Conservation (phyloP, 2,113 vertebrate genomes). For the Xyliphius kryptos region DNA sequence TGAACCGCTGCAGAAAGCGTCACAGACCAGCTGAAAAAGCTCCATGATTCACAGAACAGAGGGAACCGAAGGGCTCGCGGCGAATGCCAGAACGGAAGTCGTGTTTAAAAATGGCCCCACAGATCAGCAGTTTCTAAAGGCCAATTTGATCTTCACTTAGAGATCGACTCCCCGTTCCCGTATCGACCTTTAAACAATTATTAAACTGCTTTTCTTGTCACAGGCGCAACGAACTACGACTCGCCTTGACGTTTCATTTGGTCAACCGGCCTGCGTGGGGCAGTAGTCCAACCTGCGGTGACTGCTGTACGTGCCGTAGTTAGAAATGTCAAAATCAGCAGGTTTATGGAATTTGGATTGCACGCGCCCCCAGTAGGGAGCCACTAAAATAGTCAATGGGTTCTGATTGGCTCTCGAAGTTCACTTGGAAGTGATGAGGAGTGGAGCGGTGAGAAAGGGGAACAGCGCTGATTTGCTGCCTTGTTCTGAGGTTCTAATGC, state of each 20-base stretch:
- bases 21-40: no score
- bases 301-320: background rate
- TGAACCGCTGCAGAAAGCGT: no score
- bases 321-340: background rate
- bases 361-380: no score
- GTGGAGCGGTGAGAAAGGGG: no score
- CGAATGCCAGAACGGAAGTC: background rate
- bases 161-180: background rate
- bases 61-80: background rate
- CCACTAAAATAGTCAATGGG: no score
- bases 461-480: no score
- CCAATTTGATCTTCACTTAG: slow-evolving; percentile 16
- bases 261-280: background rate
- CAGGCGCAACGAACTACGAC: background rate
- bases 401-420: no score
- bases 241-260: background rate
- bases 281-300: background rate
- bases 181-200: slow-evolving; percentile 3
- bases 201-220: background rate
- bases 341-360: background rate
- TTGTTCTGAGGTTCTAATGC: no score
- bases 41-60: background rate
- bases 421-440: no score
- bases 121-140: slow-evolving; percentile 3
- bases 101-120: background rate